Evolutionary conservation across 2,888 invertebrate species (phyloP).

Genomic region (Heteromyza rotundicornis): DNA sequence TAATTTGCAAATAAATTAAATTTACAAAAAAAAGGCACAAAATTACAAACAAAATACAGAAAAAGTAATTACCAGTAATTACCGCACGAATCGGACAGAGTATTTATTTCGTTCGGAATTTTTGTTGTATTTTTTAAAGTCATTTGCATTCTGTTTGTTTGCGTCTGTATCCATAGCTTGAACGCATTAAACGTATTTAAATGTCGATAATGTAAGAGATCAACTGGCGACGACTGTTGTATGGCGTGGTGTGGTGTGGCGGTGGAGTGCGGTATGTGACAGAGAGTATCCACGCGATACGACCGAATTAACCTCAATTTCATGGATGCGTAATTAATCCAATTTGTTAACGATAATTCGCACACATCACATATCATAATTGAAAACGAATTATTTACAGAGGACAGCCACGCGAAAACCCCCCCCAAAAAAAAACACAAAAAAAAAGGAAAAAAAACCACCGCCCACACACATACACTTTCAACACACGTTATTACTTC

Average conservation of each 20-base stretch:
- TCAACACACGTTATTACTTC: conserved; percentile 10
- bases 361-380: conserved; percentile 38
- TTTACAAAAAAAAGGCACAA: not conserved
- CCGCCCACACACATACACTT: not conserved
- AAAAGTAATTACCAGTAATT: conserved; percentile 18
- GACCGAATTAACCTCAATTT: conserved; percentile 51
- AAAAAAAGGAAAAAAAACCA: not conserved
- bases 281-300: conserved; percentile 22
- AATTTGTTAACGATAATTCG: conserved; percentile 45
- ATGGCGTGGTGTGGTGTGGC: too few relatives aligned
- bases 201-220: too few relatives aligned
- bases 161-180: not conserved
- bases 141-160: not conserved
- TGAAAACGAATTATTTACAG: conserved; percentile 51
- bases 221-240: too few relatives aligned
- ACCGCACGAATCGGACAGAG: conserved; percentile 8
- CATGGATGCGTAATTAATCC: conserved; percentile 51
- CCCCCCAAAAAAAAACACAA: not conserved
- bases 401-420: conserved; percentile 29
- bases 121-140: not conserved
- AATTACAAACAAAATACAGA: not conserved
- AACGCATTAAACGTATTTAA: too few relatives aligned
- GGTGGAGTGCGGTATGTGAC: not conserved
- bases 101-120: conserved; percentile 11
- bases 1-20: not conserved